A percentile compares a stretch with the other conserved stretches of the same genome.
phyloP scores from a whole-genome alignment of 2,113 vertebrate species.

The Polypterus senegalus region DNA sequence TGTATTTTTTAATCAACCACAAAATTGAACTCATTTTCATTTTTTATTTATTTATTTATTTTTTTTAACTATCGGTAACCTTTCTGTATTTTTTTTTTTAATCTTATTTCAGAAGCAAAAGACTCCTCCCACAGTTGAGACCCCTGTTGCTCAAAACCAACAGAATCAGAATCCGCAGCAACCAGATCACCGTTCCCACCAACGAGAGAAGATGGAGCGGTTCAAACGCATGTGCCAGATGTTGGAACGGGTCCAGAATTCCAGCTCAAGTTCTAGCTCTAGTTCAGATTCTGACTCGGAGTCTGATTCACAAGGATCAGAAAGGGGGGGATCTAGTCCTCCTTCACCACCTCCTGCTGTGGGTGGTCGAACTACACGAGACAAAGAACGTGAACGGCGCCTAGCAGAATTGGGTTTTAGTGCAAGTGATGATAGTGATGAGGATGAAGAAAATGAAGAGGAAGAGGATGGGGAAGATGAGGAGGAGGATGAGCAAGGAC shows the following conservation, averaged over 20 bases:
- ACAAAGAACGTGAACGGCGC: slow-evolving; percentile 35
- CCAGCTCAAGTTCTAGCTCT: slow-evolving; percentile 66
- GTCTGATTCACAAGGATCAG: slow-evolving; percentile 45
- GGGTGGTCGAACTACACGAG: slow-evolving; percentile 29
- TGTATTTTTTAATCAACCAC: no score
- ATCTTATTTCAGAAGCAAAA: slow-evolving; percentile 31
- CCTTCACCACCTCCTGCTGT: slow-evolving; percentile 30
- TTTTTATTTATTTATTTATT: no score
- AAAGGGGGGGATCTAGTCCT: slow-evolving; percentile 22
- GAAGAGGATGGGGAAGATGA: slow-evolving; percentile 28
- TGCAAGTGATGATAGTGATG: slow-evolving; percentile 61
- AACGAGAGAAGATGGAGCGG: slow-evolving; percentile 76
- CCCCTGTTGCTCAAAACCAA: slow-evolving; percentile 13
- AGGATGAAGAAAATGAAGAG: slow-evolving; percentile 26
- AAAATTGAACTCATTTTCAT: no score
- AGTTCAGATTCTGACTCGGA: slow-evolving; percentile 74
- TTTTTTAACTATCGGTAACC: not conserved
- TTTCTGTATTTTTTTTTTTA: not conserved
- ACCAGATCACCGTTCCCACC: slow-evolving; percentile 60
- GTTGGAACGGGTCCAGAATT: slow-evolving; percentile 64
- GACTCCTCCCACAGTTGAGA: slow-evolving; percentile 25
- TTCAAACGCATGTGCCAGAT: slow-evolving; percentile 84
- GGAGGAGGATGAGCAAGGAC: slow-evolving; percentile 34
- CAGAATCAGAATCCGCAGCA: slow-evolving; percentile 24
- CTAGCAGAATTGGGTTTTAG: slow-evolving; percentile 62